These are phyloP conservation scores for Elegia similella DNA, from an alignment of 2,888 invertebrate genomes.

Conservation along the genomic window DNA sequence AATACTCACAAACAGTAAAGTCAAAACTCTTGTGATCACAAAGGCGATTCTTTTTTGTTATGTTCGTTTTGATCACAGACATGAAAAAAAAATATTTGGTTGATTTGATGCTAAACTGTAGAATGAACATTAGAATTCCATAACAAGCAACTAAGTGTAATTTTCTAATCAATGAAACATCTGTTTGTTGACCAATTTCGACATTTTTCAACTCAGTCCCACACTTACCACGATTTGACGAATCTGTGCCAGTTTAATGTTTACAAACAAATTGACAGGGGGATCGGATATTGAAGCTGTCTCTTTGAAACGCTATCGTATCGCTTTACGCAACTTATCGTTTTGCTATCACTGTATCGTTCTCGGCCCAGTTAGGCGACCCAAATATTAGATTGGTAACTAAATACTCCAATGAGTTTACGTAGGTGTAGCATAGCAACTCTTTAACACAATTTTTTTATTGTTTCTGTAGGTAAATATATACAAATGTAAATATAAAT, in stretches of 20 bases:
- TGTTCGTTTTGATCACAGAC: too few relatives aligned
- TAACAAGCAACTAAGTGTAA: background rate
- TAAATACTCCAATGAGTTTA: background rate
- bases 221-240: background rate
- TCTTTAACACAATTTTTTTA: too few relatives aligned
- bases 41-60: too few relatives aligned
- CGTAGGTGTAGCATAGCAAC: too few relatives aligned
- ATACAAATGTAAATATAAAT: too few relatives aligned
- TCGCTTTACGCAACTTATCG: slow-evolving; percentile 8
- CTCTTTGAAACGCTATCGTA: background rate
- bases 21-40: too few relatives aligned
- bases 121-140: too few relatives aligned
- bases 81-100: too few relatives aligned
- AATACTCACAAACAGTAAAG: too few relatives aligned
- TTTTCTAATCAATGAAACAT: background rate
- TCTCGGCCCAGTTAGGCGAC: slow-evolving; percentile 20
- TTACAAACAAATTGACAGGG: slow-evolving; percentile 9
- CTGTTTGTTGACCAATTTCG: background rate
- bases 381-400: slow-evolving; percentile 13
- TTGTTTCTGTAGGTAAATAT: too few relatives aligned
- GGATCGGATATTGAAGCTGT: background rate
- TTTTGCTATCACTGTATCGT: slow-evolving; percentile 16
- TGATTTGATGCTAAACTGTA: too few relatives aligned
- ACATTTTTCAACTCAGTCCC: background rate
- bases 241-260: background rate